Evolutionary conservation across 2,888 invertebrate genomes (phyloP).

Genomic region (Trachelus troglodyta): DNA sequence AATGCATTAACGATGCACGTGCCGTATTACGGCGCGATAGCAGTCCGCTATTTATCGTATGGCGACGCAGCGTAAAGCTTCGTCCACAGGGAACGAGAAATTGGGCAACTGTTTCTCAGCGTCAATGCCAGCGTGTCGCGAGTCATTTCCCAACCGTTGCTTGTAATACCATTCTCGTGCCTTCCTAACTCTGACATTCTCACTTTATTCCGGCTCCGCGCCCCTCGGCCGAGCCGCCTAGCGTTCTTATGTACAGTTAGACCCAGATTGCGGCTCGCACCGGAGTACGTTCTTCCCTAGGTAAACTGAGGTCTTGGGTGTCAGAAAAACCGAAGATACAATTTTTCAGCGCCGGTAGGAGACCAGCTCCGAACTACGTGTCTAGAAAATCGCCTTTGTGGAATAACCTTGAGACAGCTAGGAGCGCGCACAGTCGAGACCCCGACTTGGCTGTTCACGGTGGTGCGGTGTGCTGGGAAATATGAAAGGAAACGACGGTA

Average conservation of each 20-base stretch:
- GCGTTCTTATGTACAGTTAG: conserved; percentile 40
- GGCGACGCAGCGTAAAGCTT: background rate
- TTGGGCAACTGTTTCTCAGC: conserved; percentile 16
- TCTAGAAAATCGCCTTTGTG: background rate
- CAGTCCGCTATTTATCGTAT: background rate
- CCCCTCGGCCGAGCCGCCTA: conserved; percentile 16
- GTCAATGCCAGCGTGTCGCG: conserved; percentile 26
- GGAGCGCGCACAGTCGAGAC: background rate
- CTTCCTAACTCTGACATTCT: conserved; percentile 33
- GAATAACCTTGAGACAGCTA: background rate
- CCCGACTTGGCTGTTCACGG: background rate
- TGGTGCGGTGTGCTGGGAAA: background rate
- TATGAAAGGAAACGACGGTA: background rate
- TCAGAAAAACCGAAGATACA: background rate
- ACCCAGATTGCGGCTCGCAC: conserved; percentile 11
- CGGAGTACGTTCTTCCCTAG: background rate
- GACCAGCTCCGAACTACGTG: background rate
- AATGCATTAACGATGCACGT: background rate
- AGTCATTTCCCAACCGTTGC: conserved; percentile 42
- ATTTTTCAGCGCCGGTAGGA: background rate
- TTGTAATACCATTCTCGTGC: conserved; percentile 6
- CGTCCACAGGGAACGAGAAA: conserved; percentile 21
- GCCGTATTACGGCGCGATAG: too few relatives aligned
- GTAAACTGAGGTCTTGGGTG: background rate
- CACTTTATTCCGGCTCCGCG: conserved; percentile 21